phyloP scores from a whole-genome alignment of 1,140 invertebrate species.

The Sitophilus oryzae region DNA sequence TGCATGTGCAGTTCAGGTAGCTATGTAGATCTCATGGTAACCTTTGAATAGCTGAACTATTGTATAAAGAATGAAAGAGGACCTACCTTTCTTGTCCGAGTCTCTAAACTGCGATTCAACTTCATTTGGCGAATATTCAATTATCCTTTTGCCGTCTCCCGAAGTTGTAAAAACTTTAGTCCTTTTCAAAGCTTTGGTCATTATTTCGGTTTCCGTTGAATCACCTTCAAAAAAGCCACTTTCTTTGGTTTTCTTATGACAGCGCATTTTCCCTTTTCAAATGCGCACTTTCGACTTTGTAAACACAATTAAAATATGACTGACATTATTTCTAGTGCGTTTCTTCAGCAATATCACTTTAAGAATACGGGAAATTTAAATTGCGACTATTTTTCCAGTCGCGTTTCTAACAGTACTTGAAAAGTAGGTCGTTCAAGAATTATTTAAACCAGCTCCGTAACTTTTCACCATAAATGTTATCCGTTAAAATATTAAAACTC shows the following conservation, averaged over 20 bases:
- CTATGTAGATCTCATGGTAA: too few relatives aligned
- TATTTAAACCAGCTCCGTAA: slow-evolving; percentile 13
- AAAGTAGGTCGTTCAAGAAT: slow-evolving; percentile 30
- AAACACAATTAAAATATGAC: too few relatives aligned
- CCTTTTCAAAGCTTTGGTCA: slow-evolving; percentile 43
- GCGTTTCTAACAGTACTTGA: slow-evolving; percentile 22
- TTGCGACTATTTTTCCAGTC: slow-evolving; percentile 5
- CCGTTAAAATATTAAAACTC: too few relatives aligned
- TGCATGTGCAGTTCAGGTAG: too few relatives aligned
- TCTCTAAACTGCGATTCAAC: slow-evolving; percentile 34
- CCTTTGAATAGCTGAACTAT: too few relatives aligned
- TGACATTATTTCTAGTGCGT: neutral
- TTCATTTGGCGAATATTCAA: slow-evolving; percentile 39
- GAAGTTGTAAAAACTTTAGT: slow-evolving; percentile 41
- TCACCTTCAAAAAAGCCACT: slow-evolving; percentile 45
- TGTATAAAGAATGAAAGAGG: neutral
- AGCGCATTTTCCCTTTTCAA: slow-evolving; percentile 41
- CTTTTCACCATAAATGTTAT: neutral
- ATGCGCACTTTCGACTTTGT: too few relatives aligned
- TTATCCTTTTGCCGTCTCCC: slow-evolving; percentile 34
- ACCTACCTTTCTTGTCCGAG: slow-evolving; percentile 35
- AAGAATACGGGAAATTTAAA: slow-evolving; percentile 10
- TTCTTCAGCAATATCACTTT: too few relatives aligned
- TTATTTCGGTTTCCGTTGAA: slow-evolving; percentile 41
- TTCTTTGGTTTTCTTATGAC: slow-evolving; percentile 45